These are phyloP conservation scores for Pygmarrhopalites habei DNA, from an alignment of 1,140 invertebrate species.

Conservation along the genomic window DNA sequence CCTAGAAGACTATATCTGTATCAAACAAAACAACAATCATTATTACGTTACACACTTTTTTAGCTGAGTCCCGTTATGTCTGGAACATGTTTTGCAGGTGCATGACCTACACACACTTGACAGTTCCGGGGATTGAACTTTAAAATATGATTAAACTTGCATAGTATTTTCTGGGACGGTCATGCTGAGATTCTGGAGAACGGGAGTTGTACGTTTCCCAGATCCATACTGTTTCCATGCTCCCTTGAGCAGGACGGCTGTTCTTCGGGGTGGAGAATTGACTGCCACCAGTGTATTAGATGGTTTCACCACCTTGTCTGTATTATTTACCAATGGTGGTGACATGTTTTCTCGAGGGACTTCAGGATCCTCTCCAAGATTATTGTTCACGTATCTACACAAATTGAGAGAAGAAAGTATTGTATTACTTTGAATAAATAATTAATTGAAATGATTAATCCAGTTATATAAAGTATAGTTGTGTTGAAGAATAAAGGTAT, in stretches of 20 bases:
- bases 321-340: slow-evolving; percentile 32
- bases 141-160: slow-evolving; percentile 68
- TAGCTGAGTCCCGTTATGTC: too few relatives aligned
- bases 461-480: too few relatives aligned
- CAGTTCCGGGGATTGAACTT: too few relatives aligned
- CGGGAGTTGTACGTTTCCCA: slow-evolving; percentile 64
- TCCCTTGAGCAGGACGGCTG: slow-evolving; percentile 72
- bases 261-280: slow-evolving; percentile 49
- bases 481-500: too few relatives aligned
- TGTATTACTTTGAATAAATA: neutral
- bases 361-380: slow-evolving; percentile 33
- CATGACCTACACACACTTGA: too few relatives aligned
- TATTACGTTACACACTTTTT: neutral
- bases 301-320: slow-evolving; percentile 33
- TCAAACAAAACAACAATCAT: slow-evolving; percentile 13
- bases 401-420: neutral
- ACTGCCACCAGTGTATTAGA: slow-evolving; percentile 21
- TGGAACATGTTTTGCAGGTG: too few relatives aligned
- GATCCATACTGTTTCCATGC: slow-evolving; percentile 81
- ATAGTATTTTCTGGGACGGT: slow-evolving; percentile 84
- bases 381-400: slow-evolving; percentile 37
- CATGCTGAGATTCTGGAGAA: slow-evolving; percentile 79
- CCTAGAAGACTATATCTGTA: slow-evolving; percentile 77
- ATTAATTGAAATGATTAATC: neutral
- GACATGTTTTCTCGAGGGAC: slow-evolving; percentile 22